Base-by-base conservation (phyloP, 2,113 vertebrate genomes). In the Crotalus viridis region DNA sequence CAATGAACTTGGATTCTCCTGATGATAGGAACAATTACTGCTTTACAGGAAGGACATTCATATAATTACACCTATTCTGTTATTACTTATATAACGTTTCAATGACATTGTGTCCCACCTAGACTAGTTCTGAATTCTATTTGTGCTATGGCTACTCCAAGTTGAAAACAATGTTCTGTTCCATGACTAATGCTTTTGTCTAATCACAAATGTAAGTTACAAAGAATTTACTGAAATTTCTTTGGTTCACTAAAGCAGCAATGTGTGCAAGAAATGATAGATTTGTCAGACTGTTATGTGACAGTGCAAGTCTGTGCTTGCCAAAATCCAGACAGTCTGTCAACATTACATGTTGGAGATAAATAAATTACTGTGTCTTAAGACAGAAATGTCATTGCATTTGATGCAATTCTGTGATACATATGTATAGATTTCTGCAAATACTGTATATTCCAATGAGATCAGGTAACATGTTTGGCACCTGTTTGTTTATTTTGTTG, bases 261-360 rank as follows among this genome's bases (percentile, higher is more conserved):
- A 92, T 95, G 91, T 95, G 88, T 94, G 95, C 97, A 93, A 81
- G 94, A 96, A 96, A 96, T 74, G 92, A 93, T 93, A 94, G 92
- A 94, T 91, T 95, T 94, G 93, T 95, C 96, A 94, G 96, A 96
- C 92, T 93, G 33, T 97, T 96, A 93, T 95, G 92, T 94, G 94
- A 95, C 96, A 95, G 61, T 95, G 94, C 94, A 95, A 95, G 94
- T 95, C 57, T 43, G 86, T 13, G 90, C 89, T 94, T 97, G 96
- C 96, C 96, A 97, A 96, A 91, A 90, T 96, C 93, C 91, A 94
- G 96, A 95, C 96, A 95, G 93, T 92, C 95, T 94, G 94, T 92
- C 96, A 51, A 96, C 95, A 95, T 96, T 97, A 92, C 91, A 48
- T 96, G 96, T 94, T 51, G 91, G 95, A 93, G 94, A 55, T 95